These are phyloP conservation scores for Tuberolachnus salignus DNA, from an alignment of 2,888 invertebrate species.

Conservation along the genomic window DNA sequence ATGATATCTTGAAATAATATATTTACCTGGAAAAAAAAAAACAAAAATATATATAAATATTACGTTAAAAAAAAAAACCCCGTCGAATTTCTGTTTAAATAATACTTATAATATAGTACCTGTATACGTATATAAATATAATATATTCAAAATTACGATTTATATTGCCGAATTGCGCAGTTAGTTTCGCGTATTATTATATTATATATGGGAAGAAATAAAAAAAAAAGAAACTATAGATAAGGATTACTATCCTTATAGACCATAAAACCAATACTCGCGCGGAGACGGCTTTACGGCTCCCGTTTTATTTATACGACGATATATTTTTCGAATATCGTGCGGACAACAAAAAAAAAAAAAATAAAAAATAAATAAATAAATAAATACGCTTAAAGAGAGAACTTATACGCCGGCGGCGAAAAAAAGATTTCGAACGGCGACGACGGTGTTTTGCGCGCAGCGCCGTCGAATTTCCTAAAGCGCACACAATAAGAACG, in stretches of 20 bases:
- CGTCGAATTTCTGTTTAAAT: background rate
- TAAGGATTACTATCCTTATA: slow-evolving; percentile 11
- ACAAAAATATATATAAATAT: background rate
- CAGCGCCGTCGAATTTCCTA: slow-evolving; percentile 17
- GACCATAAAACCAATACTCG: slow-evolving; percentile 53
- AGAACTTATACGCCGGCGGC: no score
- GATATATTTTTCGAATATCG: slow-evolving; percentile 51
- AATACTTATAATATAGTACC: background rate
- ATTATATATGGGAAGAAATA: background rate
- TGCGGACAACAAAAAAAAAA: slow-evolving; percentile 21
- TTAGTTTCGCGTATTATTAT: no score
- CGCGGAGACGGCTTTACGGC: slow-evolving; percentile 49
- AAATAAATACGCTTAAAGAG: slow-evolving; percentile 19
- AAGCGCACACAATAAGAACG: slow-evolving; percentile 2
- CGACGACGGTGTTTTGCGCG: background rate
- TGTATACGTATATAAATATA: background rate
- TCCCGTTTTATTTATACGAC: slow-evolving; percentile 39
- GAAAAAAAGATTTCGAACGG: background rate
- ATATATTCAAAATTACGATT: slow-evolving; percentile 34
- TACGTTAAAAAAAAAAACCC: background rate
- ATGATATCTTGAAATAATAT: background rate
- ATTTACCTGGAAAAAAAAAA: slow-evolving; percentile 51
- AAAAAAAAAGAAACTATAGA: background rate
- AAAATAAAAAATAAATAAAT: slow-evolving; percentile 36
- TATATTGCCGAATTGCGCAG: no score